Conservation (phyloP, 2,888 invertebrate species). For the Orchestes rusci region DNA sequence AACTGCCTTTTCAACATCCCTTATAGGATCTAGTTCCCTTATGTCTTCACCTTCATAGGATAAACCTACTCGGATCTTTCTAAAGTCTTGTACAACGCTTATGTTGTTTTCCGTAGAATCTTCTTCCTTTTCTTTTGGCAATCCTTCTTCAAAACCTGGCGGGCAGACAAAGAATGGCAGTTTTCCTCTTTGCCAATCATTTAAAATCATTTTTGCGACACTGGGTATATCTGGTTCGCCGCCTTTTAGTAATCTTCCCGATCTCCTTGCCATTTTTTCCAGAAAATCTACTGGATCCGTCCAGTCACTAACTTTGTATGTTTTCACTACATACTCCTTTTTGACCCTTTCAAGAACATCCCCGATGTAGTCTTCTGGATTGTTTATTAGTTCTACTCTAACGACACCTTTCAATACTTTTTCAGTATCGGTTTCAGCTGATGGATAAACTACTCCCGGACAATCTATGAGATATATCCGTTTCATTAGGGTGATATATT, state of each 20-base stretch:
- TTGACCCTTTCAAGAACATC: constrained; percentile 81
- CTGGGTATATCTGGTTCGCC: constrained; percentile 93
- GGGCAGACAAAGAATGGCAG: constrained; percentile 91
- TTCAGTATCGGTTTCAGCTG: constrained; percentile 90
- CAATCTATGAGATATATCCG: constrained; percentile 97
- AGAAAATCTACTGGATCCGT: constrained; percentile 77
- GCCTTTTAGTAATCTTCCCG: constrained; percentile 88
- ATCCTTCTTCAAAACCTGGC: constrained; percentile 68
- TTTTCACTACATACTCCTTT: constrained; percentile 80
- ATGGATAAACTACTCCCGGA: constrained; percentile 97
- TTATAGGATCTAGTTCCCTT: constrained; percentile 50
- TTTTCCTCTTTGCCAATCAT: constrained; percentile 98
- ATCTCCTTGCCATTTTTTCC: constrained; percentile 77
- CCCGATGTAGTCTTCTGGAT: constrained; percentile 91
- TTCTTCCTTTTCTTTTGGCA: constrained; percentile 39
- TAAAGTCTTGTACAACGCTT: constrained; percentile 70
- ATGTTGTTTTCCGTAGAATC: constrained; percentile 41
- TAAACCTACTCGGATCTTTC: constrained; percentile 66
- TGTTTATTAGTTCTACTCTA: constrained; percentile 86
- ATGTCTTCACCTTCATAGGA: constrained; percentile 47
- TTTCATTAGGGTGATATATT: constrained; percentile 97
- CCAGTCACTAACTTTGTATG: constrained; percentile 85
- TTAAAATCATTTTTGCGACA: constrained; percentile 89
- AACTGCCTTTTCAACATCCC: constrained; percentile 35
- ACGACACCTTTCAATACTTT: constrained; percentile 97